Base-by-base conservation (phyloP, 2,888 invertebrate genomes). In the Hemithea aestivaria region DNA sequence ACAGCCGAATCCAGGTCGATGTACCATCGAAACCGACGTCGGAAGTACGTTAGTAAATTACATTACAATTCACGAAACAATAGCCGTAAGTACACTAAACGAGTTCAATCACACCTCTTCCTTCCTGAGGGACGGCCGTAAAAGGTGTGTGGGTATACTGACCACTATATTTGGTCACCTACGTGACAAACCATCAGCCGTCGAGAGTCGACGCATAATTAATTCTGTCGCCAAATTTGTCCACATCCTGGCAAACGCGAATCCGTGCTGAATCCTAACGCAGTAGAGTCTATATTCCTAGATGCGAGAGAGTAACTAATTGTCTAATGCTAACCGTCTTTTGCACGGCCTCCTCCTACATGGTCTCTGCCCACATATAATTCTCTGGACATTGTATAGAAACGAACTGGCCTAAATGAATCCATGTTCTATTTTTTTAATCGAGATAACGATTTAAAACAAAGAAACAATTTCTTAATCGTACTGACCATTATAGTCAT, bases 291-390 rank as follows among this genome's bases (percentile, higher is more conserved):
- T 47, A 71, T 58, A 68, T 72, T 79, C 7, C 59, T 29, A 22
- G 49, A 49, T 53, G 48, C 16, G 36, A 48, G 50, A 52, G 39
- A 36, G 35, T 42, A 35, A 53, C 53, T 71, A 72, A 68, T 73
- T 67, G 67, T 66, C 68, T 70, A 69, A 67, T 56, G 54, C 66
- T 71, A 79, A 82, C 79, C 70, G 81, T 62, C 78, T 70, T 70
- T 73, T 53, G 64, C 73, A 64, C 78, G 84, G 81, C 75, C 80
- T 75, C 84, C 84, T 68, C 85, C 85, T 87, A 85, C 85, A 63
- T 73, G 58, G 62, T 48, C 41, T 57, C 85, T 73, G 61, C 85
- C 85, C 85, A 87, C 85, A 79, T 78, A 68, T 84, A 87, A 85
- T 85, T 73, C 67, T 65, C 65, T 65, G 62, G 64, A 65, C 55